phyloP scores from a whole-genome alignment of 2,888 invertebrate species.

The Cerastis leucographa region DNA sequence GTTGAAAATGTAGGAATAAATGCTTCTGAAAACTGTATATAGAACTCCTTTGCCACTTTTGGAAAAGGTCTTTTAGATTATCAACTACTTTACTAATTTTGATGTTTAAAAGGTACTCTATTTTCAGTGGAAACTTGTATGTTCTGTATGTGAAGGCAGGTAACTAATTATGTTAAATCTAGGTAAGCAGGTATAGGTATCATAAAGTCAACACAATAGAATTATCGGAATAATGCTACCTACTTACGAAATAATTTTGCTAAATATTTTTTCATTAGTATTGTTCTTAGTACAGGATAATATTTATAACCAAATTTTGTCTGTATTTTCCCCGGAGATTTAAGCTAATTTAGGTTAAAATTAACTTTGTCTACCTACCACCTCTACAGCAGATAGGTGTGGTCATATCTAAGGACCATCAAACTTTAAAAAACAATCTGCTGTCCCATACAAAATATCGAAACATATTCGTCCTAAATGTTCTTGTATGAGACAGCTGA shows the following conservation, averaged over 20 bases:
- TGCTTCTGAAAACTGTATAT: neutral
- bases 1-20: neutral
- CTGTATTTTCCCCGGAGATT: neutral
- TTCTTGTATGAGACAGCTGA: no score
- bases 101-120: no score
- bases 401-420: neutral
- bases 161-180: neutral
- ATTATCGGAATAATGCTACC: neutral
- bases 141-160: neutral
- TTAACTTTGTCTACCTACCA: neutral
- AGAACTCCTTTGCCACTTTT: neutral
- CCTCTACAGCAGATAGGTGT: neutral
- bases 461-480: no score
- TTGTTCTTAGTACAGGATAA: slow-evolving; percentile 1
- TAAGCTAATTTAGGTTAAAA: neutral
- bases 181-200: neutral
- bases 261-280: neutral
- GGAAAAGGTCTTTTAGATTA: neutral
- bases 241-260: neutral
- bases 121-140: neutral
- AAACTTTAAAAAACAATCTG: no score
- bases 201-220: neutral
- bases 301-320: neutral
- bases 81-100: no score
- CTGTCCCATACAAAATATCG: no score